Conservation (phyloP, 1,140 invertebrate genomes). For the Armadillidium nasatum region DNA sequence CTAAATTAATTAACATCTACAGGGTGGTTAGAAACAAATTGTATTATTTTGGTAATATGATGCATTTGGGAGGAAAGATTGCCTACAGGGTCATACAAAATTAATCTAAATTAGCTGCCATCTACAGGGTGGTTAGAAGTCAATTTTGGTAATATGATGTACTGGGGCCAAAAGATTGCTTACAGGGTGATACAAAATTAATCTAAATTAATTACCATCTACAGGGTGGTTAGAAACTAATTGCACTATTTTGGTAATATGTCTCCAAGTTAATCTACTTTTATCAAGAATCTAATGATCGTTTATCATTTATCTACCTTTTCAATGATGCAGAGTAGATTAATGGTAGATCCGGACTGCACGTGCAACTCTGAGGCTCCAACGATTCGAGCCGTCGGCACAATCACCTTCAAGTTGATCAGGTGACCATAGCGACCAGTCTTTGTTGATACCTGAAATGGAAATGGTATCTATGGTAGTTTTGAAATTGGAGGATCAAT, state of each 20-base stretch:
- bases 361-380: constrained; percentile 49
- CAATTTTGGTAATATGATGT: too few species aligned
- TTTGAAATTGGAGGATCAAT: too few species aligned
- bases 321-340: constrained; percentile 49
- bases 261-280: too few species aligned
- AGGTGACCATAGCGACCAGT: constrained; percentile 45
- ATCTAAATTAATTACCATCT: too few species aligned
- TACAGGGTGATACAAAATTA: background rate
- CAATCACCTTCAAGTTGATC: constrained; percentile 47
- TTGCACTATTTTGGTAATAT: too few species aligned
- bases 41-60: background rate
- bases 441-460: constrained; percentile 46
- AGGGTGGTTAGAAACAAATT: background rate
- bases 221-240: too few species aligned
- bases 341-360: constrained; percentile 49
- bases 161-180: background rate
- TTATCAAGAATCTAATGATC: too few species aligned
- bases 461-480: background rate
- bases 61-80: constrained; percentile 45
- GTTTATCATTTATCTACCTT: constrained; percentile 45
- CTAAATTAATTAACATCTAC: background rate
- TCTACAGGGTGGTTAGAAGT: too few species aligned
- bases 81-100: constrained; percentile 37
- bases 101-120: too few species aligned
- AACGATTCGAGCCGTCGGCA: constrained; percentile 47